Percentiles rank a stretch among this genome's conserved stretches.
These are phyloP conservation scores for Verasper variegatus DNA, from an alignment of 2,113 vertebrate genomes.

Conservation along the genomic window DNA sequence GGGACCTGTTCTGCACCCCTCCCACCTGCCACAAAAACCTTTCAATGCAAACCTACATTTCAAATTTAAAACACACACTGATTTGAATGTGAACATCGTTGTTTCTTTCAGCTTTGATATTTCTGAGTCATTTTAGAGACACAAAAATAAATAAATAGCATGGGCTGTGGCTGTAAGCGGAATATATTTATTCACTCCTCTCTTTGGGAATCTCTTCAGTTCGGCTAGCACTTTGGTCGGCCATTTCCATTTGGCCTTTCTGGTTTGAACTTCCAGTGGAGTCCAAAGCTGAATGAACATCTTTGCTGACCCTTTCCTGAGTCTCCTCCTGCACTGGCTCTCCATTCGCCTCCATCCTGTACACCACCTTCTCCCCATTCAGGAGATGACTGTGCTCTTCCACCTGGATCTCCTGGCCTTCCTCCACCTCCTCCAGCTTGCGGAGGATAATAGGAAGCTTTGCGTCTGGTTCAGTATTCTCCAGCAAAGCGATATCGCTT, in stretches of 20 bases:
- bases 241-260: constrained; percentile 49
- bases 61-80: constrained; percentile 32
- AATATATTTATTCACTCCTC: constrained; percentile 73
- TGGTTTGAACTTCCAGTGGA: constrained; percentile 8
- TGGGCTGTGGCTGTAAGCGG: constrained; percentile 51
- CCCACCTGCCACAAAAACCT: neutral
- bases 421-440: constrained; percentile 86
- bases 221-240: constrained; percentile 72
- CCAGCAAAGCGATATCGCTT: constrained; percentile 88
- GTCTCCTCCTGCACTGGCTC: constrained; percentile 17
- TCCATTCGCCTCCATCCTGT: constrained; percentile 67
- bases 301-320: constrained; percentile 27
- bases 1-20: neutral
- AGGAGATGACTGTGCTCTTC: constrained; percentile 71
- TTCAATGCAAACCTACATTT: constrained; percentile 32
- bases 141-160: constrained; percentile 81
- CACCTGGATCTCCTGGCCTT: constrained; percentile 74
- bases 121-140: constrained; percentile 75
- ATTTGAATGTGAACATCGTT: constrained; percentile 39
- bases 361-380: constrained; percentile 85
- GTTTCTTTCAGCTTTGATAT: constrained; percentile 53
- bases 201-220: constrained; percentile 85
- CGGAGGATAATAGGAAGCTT: constrained; percentile 90
- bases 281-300: constrained; percentile 45
- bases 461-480: constrained; percentile 85